A percentile compares a stretch with the other conserved stretches of the same genome.
Conservation (phyloP, 2,797 vertebrate genomes). For the Gadopsis bispinosus region DNA sequence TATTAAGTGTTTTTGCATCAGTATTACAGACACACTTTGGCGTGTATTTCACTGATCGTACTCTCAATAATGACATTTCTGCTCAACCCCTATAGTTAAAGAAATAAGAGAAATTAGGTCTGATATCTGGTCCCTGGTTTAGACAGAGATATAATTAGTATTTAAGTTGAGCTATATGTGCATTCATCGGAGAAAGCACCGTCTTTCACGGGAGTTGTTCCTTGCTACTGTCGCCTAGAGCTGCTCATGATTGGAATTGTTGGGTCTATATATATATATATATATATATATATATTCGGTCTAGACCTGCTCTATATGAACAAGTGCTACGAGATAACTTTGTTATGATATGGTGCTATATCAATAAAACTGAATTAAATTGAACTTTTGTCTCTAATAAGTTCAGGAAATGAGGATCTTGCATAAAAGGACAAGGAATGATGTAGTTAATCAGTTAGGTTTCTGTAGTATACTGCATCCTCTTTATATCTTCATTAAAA, state of each 20-base stretch:
- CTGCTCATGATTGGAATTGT: too few species aligned
- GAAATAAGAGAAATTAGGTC: not conserved
- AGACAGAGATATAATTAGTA: not conserved
- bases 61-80: not conserved
- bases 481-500: not conserved
- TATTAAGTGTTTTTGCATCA: not conserved
- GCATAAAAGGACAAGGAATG: not conserved
- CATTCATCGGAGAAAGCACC: not conserved
- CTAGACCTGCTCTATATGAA: too few species aligned
- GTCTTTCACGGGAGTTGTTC: too few species aligned
- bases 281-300: too few species aligned
- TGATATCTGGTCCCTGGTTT: not conserved
- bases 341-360: too few species aligned
- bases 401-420: not conserved
- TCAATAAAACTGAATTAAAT: too few species aligned
- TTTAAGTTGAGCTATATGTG: constrained; percentile 3
- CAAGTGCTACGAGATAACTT: too few species aligned
- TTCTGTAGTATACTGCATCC: not conserved
- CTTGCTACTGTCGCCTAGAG: too few species aligned
- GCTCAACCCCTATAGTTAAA: not conserved
- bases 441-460: not conserved
- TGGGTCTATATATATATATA: too few species aligned
- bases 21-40: not conserved
- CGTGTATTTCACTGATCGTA: not conserved
- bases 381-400: not conserved